Evolutionary conservation across 2,797 vertebrate species (phyloP), one percentile per base, ranked within the genome.

Genomic region (Tamandua tetradactyla): DNA sequence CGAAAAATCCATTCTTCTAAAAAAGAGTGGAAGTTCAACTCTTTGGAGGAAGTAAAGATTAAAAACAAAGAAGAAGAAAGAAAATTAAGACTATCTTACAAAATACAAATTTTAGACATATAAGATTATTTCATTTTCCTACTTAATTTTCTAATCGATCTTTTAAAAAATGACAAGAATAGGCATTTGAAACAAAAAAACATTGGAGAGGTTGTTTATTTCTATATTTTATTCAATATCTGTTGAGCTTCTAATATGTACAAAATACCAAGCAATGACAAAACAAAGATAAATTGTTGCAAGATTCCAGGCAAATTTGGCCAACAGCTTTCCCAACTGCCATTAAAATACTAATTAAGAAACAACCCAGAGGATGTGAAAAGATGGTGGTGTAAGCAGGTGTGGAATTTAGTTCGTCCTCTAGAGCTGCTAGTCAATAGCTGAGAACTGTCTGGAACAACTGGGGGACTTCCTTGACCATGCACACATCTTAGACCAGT

Each of bases 1-100:
- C 1, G 12, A 87, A 4, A 75, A 89, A 35, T 82, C 44, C 96
- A 96, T 96, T 95, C 84, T 92, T 94, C 59, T 87, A 47, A 86
- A 69, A 5, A 59, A 32, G 8, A 74, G 20, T 72, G 14, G 22
- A 72, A 52, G 12, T 85, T 95, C 92, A 93, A 89, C 11, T 93
- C 89, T 97, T 91, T 32, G 20, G 20, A 86, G 27, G 44, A 22
- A 87, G 40, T 40, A 82, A 74, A 82, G 23, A 55, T 74, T 25
- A 17, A 23, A 62, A 55, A 35, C n/a, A n/a, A 8, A 8, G 17
- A 47, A 30, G 5, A 49, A 68, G 22, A 79, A 92, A 92, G 71
- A 69, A 64, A 87, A 82, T 76, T 87, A 78, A 92, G 49, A 84
- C 68, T 27, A 66, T 47, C 44, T 91, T 52, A 80, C 5, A 64